Conservation (phyloP, 2,888 invertebrate genomes). For the Caenorhabditis sulstoni region DNA sequence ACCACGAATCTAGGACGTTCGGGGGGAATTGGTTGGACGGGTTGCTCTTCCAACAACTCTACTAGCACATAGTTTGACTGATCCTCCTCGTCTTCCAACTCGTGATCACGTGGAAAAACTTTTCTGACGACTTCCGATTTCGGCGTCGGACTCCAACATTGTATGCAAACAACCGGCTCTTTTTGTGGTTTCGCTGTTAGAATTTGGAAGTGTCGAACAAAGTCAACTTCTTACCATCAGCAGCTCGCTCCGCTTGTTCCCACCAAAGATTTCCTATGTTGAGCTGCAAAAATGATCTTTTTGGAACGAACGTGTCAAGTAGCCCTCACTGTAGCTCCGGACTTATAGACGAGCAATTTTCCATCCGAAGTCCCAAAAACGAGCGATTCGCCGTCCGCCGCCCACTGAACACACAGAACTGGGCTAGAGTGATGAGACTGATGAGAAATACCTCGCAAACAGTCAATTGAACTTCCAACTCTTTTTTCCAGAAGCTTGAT, state of each 20-base stretch:
- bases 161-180: slow-evolving; percentile 61
- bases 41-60: slow-evolving; percentile 5
- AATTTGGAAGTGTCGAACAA: too few relatives aligned
- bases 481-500: slow-evolving; percentile 98
- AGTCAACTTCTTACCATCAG: slow-evolving; percentile 79
- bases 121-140: slow-evolving; percentile 40
- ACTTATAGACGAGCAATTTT: slow-evolving; percentile 95
- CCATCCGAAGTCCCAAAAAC: slow-evolving; percentile 93
- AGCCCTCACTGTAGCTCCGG: slow-evolving; percentile 86
- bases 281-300: slow-evolving; percentile 84
- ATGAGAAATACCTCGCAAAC: slow-evolving; percentile 58
- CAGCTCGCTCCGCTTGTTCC: slow-evolving; percentile 77
- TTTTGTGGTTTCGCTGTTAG: slow-evolving; percentile 60
- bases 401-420: slow-evolving; percentile 85
- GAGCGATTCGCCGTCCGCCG: slow-evolving; percentile 92
- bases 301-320: background rate
- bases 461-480: slow-evolving; percentile 87
- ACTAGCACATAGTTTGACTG: background rate
- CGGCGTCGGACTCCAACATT: slow-evolving; percentile 57
- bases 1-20: slow-evolving; percentile 86
- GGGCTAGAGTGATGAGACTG: background rate
- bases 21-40: slow-evolving; percentile 30
- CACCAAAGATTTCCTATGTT: slow-evolving; percentile 85
- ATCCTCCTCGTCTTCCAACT: slow-evolving; percentile 3
- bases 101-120: slow-evolving; percentile 7